phyloP scores from a whole-genome alignment of 2,888 invertebrate genomes.

The Ecdyonurus torrentis region DNA sequence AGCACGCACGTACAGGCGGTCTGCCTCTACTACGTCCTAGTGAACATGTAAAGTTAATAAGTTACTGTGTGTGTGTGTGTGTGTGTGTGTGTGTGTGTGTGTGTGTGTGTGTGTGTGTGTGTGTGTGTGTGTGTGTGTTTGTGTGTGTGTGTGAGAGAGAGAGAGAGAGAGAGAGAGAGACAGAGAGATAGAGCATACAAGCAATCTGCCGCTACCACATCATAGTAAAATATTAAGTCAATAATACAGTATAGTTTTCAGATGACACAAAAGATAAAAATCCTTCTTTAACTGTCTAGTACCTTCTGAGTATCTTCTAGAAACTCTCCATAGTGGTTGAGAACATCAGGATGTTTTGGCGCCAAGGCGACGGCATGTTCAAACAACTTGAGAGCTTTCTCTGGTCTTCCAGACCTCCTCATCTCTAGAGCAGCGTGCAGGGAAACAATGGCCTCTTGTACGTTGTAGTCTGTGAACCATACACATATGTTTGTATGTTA shows the following conservation, averaged over 20 bases:
- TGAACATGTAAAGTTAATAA: no score
- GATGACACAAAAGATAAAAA: not conserved
- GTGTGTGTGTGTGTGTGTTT: no score
- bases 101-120: no score
- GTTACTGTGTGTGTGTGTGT: not conserved
- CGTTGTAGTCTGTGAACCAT: conserved; percentile 21
- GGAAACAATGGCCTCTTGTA: conserved; percentile 66
- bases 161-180: no score
- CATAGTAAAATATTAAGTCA: not conserved
- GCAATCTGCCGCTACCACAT: not conserved
- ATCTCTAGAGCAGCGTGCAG: conserved; percentile 73
- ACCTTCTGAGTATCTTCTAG: conserved; percentile 60
- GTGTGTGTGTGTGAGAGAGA: no score
- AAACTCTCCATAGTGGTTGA: conserved; percentile 86
- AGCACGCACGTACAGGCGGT: conserved; percentile 52
- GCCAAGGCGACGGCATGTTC: conserved; percentile 84
- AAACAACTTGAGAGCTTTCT: conserved; percentile 71
- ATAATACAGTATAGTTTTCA: not conserved
- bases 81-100: no score
- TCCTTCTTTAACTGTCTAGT: not conserved
- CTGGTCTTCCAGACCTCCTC: conserved; percentile 61
- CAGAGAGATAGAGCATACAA: no score
- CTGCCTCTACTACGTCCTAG: conserved; percentile 66
- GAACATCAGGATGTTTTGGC: conserved; percentile 80
- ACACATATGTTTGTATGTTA: no score